A percentile compares a stretch with the other conserved stretches of the same genome.
Conservation (phyloP, 1,140 invertebrate species). For the Helicoverpa zea region DNA sequence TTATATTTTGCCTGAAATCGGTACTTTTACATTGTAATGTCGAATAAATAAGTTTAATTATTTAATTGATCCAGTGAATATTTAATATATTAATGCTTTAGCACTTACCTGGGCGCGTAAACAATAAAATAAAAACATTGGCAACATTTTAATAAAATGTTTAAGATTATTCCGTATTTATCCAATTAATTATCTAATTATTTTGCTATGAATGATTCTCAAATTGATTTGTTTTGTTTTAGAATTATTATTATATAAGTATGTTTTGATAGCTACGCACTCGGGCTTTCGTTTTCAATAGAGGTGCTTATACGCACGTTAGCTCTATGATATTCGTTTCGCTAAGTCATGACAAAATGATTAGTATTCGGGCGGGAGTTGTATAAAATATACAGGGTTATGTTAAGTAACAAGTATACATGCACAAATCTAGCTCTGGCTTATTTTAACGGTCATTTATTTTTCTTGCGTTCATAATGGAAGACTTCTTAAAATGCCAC, state of each 20-base stretch:
- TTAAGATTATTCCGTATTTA: background rate
- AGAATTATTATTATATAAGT: background rate
- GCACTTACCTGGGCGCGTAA: constrained; percentile 25
- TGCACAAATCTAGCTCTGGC: constrained; percentile 26
- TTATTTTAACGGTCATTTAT: constrained; percentile 1
- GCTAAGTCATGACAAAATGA: constrained; percentile 49
- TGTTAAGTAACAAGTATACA: constrained; percentile 22
- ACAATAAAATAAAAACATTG: constrained; percentile 27
- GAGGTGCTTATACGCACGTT: constrained; percentile 52
- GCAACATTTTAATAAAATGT: too few relatives aligned
- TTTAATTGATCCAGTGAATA: constrained; percentile 52
- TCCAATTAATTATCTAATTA: background rate
- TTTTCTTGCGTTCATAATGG: background rate
- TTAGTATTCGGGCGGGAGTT: constrained; percentile 32
- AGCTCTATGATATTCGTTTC: constrained; percentile 43
- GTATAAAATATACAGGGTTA: constrained; percentile 47
- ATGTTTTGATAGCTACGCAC: background rate
- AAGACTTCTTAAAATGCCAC: too few relatives aligned
- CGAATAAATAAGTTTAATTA: constrained; percentile 46
- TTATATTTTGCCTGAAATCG: constrained; percentile 50
- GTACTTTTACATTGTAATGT: constrained; percentile 54
- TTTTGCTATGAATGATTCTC: background rate
- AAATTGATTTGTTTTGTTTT: background rate
- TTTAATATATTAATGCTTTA: constrained; percentile 59
- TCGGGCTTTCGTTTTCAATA: constrained; percentile 36